Evolutionary conservation across 2,888 invertebrate species (phyloP).

Genomic region (Tetragonula carbonaria): DNA sequence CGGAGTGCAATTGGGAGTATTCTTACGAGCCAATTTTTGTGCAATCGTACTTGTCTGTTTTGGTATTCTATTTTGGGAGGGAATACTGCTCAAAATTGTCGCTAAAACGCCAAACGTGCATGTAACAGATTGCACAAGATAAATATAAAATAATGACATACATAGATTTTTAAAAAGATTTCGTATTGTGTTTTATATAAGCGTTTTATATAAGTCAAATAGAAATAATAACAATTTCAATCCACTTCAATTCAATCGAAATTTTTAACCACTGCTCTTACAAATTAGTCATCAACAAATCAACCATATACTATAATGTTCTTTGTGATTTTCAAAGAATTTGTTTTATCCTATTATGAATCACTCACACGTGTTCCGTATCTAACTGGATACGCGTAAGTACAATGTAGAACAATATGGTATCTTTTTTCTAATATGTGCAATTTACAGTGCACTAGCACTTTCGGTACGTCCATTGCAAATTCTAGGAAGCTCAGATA

Average conservation of each 20-base stretch:
- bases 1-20: neutral
- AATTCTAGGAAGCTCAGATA: constrained; percentile 34
- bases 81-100: constrained; percentile 8
- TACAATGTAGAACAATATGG: neutral
- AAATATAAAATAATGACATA: neutral
- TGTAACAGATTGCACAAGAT: neutral
- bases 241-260: neutral
- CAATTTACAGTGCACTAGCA: neutral
- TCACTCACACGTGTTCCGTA: constrained; percentile 25
- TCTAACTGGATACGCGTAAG: neutral
- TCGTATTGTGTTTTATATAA: neutral
- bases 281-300: neutral
- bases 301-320: constrained; percentile 9
- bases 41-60: constrained; percentile 39
- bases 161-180: neutral
- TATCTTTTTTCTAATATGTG: no score
- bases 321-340: constrained; percentile 13
- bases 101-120: constrained; percentile 23
- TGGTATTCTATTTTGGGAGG: constrained; percentile 49
- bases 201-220: neutral
- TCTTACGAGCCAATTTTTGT: constrained; percentile 54
- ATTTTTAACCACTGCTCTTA: neutral
- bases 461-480: neutral
- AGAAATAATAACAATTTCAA: neutral
- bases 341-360: constrained; percentile 14